These are phyloP conservation scores for Catocala fraxini DNA, from an alignment of 2,888 invertebrate genomes.

Conservation along the genomic window DNA sequence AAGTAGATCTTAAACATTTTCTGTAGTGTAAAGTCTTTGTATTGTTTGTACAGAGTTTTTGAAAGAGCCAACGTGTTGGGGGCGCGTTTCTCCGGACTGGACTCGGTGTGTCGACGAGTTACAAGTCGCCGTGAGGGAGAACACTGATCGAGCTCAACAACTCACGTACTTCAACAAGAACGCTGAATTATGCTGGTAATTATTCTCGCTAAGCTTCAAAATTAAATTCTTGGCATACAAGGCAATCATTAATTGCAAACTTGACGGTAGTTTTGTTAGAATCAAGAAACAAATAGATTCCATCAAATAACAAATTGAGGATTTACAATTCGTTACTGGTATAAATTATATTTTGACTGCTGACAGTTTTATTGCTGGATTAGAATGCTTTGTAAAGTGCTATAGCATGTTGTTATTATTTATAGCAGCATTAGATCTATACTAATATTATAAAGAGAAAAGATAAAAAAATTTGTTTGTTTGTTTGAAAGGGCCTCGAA, in stretches of 20 bases:
- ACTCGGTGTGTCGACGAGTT: slow-evolving; percentile 73
- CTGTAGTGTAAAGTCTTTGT: neutral
- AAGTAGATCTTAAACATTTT: neutral
- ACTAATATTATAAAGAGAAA: no score
- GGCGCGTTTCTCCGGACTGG: slow-evolving; percentile 76
- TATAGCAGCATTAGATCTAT: no score
- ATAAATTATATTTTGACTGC: no score
- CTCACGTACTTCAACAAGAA: slow-evolving; percentile 77
- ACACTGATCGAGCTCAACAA: slow-evolving; percentile 72
- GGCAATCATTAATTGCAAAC: slow-evolving; percentile 1
- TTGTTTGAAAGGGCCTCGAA: no score
- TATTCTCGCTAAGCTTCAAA: slow-evolving; percentile 10
- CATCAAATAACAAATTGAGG: no score
- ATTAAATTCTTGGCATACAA: slow-evolving; percentile 6
- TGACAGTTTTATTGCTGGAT: no score
- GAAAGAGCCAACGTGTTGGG: slow-evolving; percentile 77
- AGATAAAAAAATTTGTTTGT: no score
- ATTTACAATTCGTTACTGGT: no score
- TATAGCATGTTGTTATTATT: no score
- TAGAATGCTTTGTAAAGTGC: no score
- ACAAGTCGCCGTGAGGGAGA: slow-evolving; percentile 71
- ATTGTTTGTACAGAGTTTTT: slow-evolving; percentile 67
- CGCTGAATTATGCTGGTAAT: slow-evolving; percentile 78
- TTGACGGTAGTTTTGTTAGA: neutral
- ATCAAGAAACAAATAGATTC: neutral